Evolutionary conservation across 2,888 invertebrate species (phyloP), one percentile per base, ranked within the genome.

Genomic region (Aphrophora alni): DNA sequence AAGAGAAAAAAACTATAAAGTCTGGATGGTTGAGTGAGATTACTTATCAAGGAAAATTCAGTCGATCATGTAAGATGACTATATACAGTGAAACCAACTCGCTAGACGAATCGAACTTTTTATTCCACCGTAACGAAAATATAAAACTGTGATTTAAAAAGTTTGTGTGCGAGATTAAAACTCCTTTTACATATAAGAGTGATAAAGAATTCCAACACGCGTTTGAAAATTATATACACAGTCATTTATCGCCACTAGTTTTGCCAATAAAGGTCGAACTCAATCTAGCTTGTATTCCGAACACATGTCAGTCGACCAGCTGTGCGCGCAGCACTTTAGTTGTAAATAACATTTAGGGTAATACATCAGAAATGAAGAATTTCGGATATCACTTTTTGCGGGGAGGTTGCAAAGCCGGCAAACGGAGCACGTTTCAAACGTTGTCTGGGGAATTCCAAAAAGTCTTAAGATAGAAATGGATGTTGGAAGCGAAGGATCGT

Each of bases 331-430:
- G 5, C 59, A 59, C 59, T 59, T 59, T 3, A n/a, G 59, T 21
- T 21, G 59, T 59, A 59, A n/a, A 59, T 59, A 59, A 59, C 59
- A 21, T 59, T 59, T 59, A 59, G 59, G 59, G 21, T 59, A 59
- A 59, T 59, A 59, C 10, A 59, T 59, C 59, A 59, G 59, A 59
- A 59, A 59, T 59, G 21, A 59, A 21, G 59, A 59, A 59, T 59
- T 59, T 59, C 59, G 59, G 59, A 59, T 59, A 59, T 59, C n/a
- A 59, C 59, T 59, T 59, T 59, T 59, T 59, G 59, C 59, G 5
- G 2, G 21, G 21, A 59, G 44, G 17, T 10, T 44, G 44, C 8
- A 44, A 44, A 10, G 59, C 59, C 59, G 59, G 59, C 59, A 10
- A 59, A 59, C 59, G 2, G 21, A 59, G 59, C 59, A 59, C 59